These are phyloP conservation scores for Choreutis nemorana DNA, from an alignment of 2,888 invertebrate genomes.

Conservation along the genomic window DNA sequence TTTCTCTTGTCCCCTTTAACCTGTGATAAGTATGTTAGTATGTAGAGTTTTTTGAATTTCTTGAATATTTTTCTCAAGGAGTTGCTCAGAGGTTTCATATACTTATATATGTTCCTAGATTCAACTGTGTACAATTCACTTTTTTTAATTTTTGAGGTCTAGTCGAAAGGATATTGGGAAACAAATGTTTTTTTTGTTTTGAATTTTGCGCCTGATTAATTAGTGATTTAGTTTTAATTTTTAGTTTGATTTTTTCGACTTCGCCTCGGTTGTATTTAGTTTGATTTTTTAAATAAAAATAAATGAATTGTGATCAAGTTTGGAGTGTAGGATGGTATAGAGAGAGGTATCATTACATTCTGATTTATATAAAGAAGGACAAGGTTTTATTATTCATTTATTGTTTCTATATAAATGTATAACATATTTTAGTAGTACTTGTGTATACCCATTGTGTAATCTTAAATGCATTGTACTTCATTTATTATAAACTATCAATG, in stretches of 20 bases:
- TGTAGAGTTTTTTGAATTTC: constrained; percentile 49
- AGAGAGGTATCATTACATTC: constrained; percentile 16
- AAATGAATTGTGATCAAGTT: constrained; percentile 6
- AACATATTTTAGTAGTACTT: constrained; percentile 21
- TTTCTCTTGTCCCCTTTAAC: constrained; percentile 65
- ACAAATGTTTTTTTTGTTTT: constrained; percentile 29
- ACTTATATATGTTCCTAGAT: constrained; percentile 57
- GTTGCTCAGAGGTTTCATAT: constrained; percentile 52
- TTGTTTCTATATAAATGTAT: constrained; percentile 50
- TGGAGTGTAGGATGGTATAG: constrained; percentile 9
- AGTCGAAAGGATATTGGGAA: constrained; percentile 32
- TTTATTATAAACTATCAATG: constrained; percentile 28
- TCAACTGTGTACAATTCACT: constrained; percentile 50
- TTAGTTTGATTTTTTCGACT: constrained; percentile 22
- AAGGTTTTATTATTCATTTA: constrained; percentile 64
- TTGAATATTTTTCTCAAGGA: constrained; percentile 44
- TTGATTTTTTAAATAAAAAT: constrained; percentile 9
- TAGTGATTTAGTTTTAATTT: constrained; percentile 27
- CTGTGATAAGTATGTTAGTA: constrained; percentile 66
- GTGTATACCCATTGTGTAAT: constrained; percentile 37
- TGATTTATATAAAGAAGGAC: constrained; percentile 22
- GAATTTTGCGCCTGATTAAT: constrained; percentile 33
- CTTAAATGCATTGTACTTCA: constrained; percentile 41
- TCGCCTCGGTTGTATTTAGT: constrained; percentile 20
- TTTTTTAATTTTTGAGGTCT: constrained; percentile 37